These are phyloP conservation scores for Abrostola triplasia DNA, from an alignment of 2,888 invertebrate species.

Conservation along the genomic window DNA sequence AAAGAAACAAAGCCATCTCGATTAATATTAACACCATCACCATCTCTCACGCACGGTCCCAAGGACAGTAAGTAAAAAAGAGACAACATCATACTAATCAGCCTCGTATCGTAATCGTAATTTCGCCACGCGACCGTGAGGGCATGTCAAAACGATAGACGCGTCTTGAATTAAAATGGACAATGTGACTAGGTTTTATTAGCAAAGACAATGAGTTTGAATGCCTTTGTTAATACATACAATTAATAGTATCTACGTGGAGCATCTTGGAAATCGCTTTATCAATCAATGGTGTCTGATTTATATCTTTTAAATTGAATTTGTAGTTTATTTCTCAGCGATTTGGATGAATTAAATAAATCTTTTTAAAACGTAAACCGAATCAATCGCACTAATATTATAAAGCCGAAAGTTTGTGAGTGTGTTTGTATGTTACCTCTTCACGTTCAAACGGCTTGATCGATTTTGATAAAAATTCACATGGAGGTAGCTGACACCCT, in stretches of 20 bases:
- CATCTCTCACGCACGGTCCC: slow-evolving; percentile 35
- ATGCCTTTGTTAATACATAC: slow-evolving; percentile 18
- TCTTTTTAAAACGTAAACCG: too few species aligned
- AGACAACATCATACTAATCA: slow-evolving; percentile 42
- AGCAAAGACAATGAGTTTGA: slow-evolving; percentile 35
- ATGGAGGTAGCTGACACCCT: too few species aligned
- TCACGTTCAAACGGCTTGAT: too few species aligned
- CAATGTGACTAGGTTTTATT: slow-evolving; percentile 52
- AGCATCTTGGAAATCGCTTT: background rate
- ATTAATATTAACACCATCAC: slow-evolving; percentile 31
- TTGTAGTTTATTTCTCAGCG: too few species aligned
- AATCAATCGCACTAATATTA: too few species aligned
- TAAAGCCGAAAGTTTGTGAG: too few species aligned
- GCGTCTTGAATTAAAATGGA: slow-evolving; percentile 47
- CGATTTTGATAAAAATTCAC: too few species aligned
- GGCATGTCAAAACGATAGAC: slow-evolving; percentile 53
- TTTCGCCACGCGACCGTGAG: slow-evolving; percentile 57
- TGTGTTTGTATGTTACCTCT: too few species aligned
- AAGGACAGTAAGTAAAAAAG: slow-evolving; percentile 48
- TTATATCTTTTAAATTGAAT: background rate
- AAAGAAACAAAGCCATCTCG: slow-evolving; percentile 35
- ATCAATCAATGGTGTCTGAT: too few species aligned
- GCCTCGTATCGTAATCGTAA: slow-evolving; percentile 49
- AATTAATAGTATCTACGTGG: slow-evolving; percentile 26
- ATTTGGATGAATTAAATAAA: too few species aligned